Base-by-base conservation (phyloP, 2,797 vertebrate genomes). In the Acipenser oxyrinchus region DNA sequence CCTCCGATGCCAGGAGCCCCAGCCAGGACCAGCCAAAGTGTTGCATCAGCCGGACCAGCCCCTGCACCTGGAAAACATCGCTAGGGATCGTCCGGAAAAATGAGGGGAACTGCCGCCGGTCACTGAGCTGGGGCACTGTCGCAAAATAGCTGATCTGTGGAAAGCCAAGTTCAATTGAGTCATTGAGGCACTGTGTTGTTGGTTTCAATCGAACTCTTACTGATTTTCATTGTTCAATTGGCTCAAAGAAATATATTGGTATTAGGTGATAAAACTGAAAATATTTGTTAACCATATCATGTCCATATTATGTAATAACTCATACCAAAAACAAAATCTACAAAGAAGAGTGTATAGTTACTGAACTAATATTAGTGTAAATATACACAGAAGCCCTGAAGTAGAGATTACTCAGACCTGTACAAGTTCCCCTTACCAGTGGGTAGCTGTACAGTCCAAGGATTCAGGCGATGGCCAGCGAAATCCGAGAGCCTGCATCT, bases 1-100 rank as follows among this genome's bases (percentile, higher is more conserved):
- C 68, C 51, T 73, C 72, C 8, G 72, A 18, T 4, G 60, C 68
- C 48, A 73, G 66, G 11, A 73, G 49, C 6, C 72, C 72, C 9
- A 73, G 55, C 72, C 72, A 73, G 2, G 69, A 65, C 72, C 72
- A 73, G 18, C 68, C 70, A 37, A 73, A 73, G 49, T 73, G 60
- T 12, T 67, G 18, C 6, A 57, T 53, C 50, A 70, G 66, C n/a
- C 68, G 66, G 49, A 64, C 69, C 51, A 73, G 51, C 9, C 9
- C 52, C 6, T n/a, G 52, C 52, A n/a, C 9, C 52, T 55, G 52
- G 52, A 55, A 55, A 10, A 4, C 6, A 55, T 55, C 52, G 6
- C 52, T 55, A 10, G 52, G 52, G 3, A 55, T 55, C 52, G 6
- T 55, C 9, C 52, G 52, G 52, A 55, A 55, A n/a, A 55, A 55